phyloP scores from a whole-genome alignment of 2,113 vertebrate species.

The Verasper variegatus region DNA sequence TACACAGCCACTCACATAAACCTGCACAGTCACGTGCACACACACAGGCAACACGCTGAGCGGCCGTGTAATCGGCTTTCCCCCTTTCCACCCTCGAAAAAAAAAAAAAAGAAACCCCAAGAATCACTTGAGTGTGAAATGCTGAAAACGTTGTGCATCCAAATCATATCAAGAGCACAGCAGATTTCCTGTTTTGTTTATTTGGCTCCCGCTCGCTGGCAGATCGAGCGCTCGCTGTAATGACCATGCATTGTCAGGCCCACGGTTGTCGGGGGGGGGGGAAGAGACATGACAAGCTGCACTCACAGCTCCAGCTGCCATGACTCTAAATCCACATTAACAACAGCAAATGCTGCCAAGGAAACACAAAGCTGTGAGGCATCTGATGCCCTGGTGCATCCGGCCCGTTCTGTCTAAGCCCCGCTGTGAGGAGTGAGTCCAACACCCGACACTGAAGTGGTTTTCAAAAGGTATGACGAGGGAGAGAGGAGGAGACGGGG shows the following conservation, averaged over 20 bases:
- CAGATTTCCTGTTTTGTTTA: slow-evolving; percentile 54
- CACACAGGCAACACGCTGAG: slow-evolving; percentile 22
- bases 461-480: slow-evolving; percentile 1
- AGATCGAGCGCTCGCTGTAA: slow-evolving; percentile 60
- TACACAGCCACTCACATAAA: too few relatives aligned
- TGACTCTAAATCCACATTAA: slow-evolving; percentile 60
- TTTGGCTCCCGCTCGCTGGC: slow-evolving; percentile 45
- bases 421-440: not conserved
- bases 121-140: slow-evolving; percentile 73
- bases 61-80: slow-evolving; percentile 63
- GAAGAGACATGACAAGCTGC: slow-evolving; percentile 17
- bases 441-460: slow-evolving; percentile 12
- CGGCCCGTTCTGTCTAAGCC: too few relatives aligned
- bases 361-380: slow-evolving; percentile 11
- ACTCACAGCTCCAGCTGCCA: slow-evolving; percentile 21
- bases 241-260: slow-evolving; percentile 56
- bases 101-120: slow-evolving; percentile 41
- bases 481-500: slow-evolving; percentile 4
- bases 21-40: not conserved
- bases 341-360: slow-evolving; percentile 45
- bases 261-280: slow-evolving; percentile 15
- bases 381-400: too few relatives aligned
- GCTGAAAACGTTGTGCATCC: slow-evolving; percentile 58
- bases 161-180: slow-evolving; percentile 59
- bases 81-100: slow-evolving; percentile 39